phyloP scores from a whole-genome alignment of 2,888 invertebrate genomes.

The Spicauda simplicius region DNA sequence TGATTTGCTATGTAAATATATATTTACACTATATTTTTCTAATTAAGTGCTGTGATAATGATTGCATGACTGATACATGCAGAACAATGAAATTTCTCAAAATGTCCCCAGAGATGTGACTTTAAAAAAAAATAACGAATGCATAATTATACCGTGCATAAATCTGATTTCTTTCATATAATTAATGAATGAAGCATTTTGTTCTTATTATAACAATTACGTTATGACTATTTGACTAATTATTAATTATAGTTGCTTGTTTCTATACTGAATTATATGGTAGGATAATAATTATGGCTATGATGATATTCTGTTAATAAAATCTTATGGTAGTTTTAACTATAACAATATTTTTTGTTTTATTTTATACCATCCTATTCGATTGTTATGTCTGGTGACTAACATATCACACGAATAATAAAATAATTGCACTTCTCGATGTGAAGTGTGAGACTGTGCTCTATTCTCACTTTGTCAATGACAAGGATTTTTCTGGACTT shows the following conservation, averaged over 20 bases:
- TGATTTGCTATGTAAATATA: constrained; percentile 59
- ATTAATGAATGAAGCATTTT: constrained; percentile 58
- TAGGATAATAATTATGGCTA: constrained; percentile 42
- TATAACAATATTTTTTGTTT: background rate
- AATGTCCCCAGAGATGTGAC: constrained; percentile 56
- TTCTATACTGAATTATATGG: constrained; percentile 52
- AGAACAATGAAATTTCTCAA: constrained; percentile 56
- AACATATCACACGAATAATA: too few relatives aligned
- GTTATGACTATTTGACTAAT: constrained; percentile 40
- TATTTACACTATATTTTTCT: constrained; percentile 55
- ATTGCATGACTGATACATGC: constrained; percentile 60
- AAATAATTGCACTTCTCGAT: too few relatives aligned
- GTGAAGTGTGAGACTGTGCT: too few relatives aligned
- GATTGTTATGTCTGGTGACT: too few relatives aligned
- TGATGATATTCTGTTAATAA: constrained; percentile 39
- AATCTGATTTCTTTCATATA: constrained; percentile 48
- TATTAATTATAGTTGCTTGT: constrained; percentile 53
- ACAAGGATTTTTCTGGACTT: too few relatives aligned
- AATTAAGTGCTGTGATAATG: constrained; percentile 78
- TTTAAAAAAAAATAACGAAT: constrained; percentile 51
- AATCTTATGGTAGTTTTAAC: constrained; percentile 41
- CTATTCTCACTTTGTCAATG: too few relatives aligned
- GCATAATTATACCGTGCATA: constrained; percentile 49
- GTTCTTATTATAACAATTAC: constrained; percentile 49
- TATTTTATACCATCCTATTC: background rate